phyloP scores from a whole-genome alignment of 2,888 invertebrate genomes.

The Epinotia nisella region DNA sequence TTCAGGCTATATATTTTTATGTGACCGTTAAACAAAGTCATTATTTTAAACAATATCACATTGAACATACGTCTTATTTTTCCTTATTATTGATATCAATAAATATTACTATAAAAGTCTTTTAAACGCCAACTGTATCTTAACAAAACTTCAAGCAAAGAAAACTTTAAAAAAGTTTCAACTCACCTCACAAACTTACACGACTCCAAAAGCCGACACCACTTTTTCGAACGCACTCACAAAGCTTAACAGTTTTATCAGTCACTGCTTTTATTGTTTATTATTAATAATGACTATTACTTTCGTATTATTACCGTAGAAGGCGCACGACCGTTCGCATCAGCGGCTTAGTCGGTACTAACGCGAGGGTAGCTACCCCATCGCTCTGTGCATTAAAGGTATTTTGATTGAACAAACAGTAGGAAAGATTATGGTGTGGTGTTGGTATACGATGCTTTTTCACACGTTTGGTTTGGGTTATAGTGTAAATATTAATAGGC shows the following conservation, averaged over 20 bases:
- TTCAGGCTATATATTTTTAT: no score
- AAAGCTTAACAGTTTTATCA: constrained; percentile 8
- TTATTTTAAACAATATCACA: no score
- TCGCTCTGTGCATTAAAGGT: neutral
- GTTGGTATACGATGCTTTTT: neutral
- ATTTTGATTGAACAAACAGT: neutral
- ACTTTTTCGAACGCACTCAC: constrained; percentile 21
- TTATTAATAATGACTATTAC: neutral
- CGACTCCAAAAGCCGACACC: constrained; percentile 1
- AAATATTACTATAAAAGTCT: no score
- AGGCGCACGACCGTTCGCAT: neutral
- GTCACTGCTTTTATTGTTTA: neutral
- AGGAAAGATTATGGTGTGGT: neutral
- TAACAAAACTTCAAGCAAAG: neutral
- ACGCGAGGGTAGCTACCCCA: constrained; percentile 19
- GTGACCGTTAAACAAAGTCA: no score
- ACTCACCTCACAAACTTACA: constrained; percentile 17
- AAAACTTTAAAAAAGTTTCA: constrained; percentile 5
- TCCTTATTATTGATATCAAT: no score
- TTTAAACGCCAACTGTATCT: no score
- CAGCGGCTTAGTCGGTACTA: neutral
- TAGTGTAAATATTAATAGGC: no score
- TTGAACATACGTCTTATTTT: no score
- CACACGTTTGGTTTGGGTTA: neutral
- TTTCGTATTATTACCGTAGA: neutral